These are phyloP conservation scores for Dicranocentrus wangi DNA, from an alignment of 2,888 invertebrate species.

Conservation along the genomic window DNA sequence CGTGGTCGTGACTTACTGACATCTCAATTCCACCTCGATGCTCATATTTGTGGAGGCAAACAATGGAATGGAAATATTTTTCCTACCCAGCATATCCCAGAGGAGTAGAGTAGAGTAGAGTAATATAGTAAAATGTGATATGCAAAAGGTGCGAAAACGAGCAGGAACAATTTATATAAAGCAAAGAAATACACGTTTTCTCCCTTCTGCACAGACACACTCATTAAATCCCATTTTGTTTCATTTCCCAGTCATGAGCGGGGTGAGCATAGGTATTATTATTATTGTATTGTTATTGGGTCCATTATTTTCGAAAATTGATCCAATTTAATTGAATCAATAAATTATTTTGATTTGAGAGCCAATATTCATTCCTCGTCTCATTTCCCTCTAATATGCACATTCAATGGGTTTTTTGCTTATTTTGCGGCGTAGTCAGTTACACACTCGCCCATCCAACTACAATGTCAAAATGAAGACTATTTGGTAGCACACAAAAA, in stretches of 20 bases:
- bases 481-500: background rate
- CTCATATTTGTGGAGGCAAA: background rate
- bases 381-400: background rate
- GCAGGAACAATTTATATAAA: too few relatives aligned
- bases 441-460: too few relatives aligned
- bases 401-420: constrained; percentile 8
- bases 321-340: constrained; percentile 42
- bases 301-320: constrained; percentile 29
- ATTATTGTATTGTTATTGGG: constrained; percentile 25
- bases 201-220: too few relatives aligned
- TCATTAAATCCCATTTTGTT: constrained; percentile 5
- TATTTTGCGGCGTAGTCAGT: constrained; percentile 20
- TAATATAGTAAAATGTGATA: too few relatives aligned
- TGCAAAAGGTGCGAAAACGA: constrained; percentile 15
- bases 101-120: too few relatives aligned
- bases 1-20: constrained; percentile 53
- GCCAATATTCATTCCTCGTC: background rate
- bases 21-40: constrained; percentile 46
- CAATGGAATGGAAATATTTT: constrained; percentile 8
- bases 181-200: too few relatives aligned
- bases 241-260: background rate
- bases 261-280: too few relatives aligned
- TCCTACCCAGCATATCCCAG: too few relatives aligned
- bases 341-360: constrained; percentile 42
- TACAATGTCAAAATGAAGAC: background rate